Conservation (phyloP, 2,113 vertebrate species). For the Chaenocephalus aceratus region DNA sequence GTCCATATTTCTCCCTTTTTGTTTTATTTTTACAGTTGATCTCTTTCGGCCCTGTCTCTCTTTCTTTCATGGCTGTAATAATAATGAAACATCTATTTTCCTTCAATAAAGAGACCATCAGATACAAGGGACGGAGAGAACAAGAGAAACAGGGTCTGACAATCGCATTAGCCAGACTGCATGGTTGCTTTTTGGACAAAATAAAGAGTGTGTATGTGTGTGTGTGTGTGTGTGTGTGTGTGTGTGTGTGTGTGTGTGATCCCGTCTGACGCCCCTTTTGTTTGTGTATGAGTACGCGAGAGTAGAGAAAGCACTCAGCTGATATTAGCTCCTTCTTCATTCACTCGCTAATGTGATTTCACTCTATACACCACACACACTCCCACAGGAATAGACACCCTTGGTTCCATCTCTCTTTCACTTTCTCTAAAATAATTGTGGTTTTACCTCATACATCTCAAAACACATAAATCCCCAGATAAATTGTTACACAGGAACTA, state of each 20-base stretch:
- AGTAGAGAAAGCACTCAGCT: conserved; percentile 49
- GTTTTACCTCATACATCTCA: conserved; percentile 53
- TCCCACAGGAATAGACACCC: conserved; percentile 12
- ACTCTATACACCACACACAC: conserved; percentile 18
- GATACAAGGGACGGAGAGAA: conserved; percentile 36
- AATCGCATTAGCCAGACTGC: conserved; percentile 64
- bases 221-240: conserved; percentile 11
- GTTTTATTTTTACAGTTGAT: conserved; percentile 21
- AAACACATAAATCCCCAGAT: conserved; percentile 41
- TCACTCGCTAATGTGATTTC: conserved; percentile 65
- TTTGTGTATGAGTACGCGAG: neutral
- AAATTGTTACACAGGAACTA: conserved; percentile 25
- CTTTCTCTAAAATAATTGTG: conserved; percentile 39
- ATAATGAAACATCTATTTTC: conserved; percentile 55
- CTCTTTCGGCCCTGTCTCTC: conserved; percentile 23
- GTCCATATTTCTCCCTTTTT: neutral
- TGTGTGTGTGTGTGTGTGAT: conserved; percentile 23
- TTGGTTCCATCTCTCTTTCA: conserved; percentile 30
- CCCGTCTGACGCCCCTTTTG: neutral
- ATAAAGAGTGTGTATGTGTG: conserved; percentile 25
- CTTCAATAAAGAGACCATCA: conserved; percentile 58
- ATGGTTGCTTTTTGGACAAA: conserved; percentile 41
- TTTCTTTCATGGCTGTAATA: conserved; percentile 47
- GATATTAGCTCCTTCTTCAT: conserved; percentile 64
- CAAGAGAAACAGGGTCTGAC: conserved; percentile 19